Percentiles rank a stretch among this genome's conserved stretches.
Conservation (phyloP, 2,888 invertebrate genomes). For the Eupithecia centaureata region DNA sequence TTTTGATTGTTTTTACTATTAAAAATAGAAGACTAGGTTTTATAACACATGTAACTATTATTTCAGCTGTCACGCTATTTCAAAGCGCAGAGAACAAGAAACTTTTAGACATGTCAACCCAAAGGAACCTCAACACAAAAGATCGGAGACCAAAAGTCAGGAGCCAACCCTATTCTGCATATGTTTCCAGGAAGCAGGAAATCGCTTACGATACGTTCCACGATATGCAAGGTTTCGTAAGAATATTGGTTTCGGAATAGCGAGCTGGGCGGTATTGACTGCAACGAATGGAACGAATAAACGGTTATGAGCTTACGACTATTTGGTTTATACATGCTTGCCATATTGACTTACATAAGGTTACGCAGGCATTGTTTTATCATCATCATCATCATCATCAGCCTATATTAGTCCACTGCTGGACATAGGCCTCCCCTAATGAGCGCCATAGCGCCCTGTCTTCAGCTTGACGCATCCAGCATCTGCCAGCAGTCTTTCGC, state of each 20-base stretch:
- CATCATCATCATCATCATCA: too few relatives aligned
- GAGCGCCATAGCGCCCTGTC: too few relatives aligned
- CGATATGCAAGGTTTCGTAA: conserved; percentile 39
- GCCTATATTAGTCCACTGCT: too few relatives aligned
- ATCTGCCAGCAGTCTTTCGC: too few relatives aligned
- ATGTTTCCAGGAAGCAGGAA: conserved; percentile 43
- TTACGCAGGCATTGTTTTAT: too few relatives aligned
- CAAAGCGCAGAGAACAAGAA: not conserved
- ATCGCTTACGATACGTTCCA: conserved; percentile 53
- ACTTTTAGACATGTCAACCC: not conserved
- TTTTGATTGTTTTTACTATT: not conserved
- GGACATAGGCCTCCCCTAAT: too few relatives aligned
- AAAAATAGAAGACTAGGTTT: not conserved
- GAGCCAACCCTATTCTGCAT: conserved; percentile 9
- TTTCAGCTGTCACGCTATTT: not conserved
- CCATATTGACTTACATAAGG: not conserved
- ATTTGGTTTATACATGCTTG: conserved; percentile 8
- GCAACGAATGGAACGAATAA: conserved; percentile 6
- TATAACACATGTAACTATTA: not conserved
- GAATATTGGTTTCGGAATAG: conserved; percentile 39
- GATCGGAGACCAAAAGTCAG: not conserved
- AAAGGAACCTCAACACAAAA: not conserved
- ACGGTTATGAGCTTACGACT: conserved; percentile 11
- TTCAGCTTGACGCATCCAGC: too few relatives aligned
- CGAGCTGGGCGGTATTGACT: conserved; percentile 20